Base-by-base conservation (phyloP, 2,888 invertebrate genomes). In the Euphydryas editha region DNA sequence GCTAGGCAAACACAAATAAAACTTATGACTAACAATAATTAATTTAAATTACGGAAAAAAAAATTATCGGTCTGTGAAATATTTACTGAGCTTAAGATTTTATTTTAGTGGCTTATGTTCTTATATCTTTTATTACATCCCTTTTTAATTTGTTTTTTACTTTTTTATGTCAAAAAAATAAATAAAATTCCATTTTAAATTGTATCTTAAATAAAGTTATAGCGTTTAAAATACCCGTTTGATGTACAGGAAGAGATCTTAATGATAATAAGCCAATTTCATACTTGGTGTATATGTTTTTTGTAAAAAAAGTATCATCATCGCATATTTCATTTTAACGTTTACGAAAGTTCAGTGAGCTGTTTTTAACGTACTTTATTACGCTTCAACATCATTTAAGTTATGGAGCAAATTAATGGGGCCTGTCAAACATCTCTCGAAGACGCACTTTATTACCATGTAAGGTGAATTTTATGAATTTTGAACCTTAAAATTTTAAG, bases 371-470 rank as follows among this genome's bases (percentile, higher is more conserved):
- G 46, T 24, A 56, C 56, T 56, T 47, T 56, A 62, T 62, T 47
- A 56, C 56, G 36, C 46, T 13, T 37, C 36, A 47, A 21, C 15
- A 56, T 56, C 37, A 62, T 56, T 54, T 8, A 20, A 37, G 57
- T 39, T 64, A 64, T 59, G 51, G 36, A 30, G 42, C 18, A 65
- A 61, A 47, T 65, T 61, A 61, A 65, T 61, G 60, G 56, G 49
- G 37, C 60, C 42, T 65, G 39, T 60, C 56, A 57, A 61, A 49
- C 56, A 57, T 44, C 24, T 17, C 36, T 39, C 55, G 37, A 49
- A 56, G 39, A 18, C 56, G 56, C 42, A 56, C 49, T 56, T 49
- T 62, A 62, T 62, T 55, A 20, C 44, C 49, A 37, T 59, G 49
- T 59, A 36, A 59, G 57, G 57, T 17, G 30, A 54, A 54, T 54